Evolutionary conservation across 2,888 invertebrate species (phyloP), one percentile per base, ranked within the genome.

Genomic region (Agrochola lychnidis): DNA sequence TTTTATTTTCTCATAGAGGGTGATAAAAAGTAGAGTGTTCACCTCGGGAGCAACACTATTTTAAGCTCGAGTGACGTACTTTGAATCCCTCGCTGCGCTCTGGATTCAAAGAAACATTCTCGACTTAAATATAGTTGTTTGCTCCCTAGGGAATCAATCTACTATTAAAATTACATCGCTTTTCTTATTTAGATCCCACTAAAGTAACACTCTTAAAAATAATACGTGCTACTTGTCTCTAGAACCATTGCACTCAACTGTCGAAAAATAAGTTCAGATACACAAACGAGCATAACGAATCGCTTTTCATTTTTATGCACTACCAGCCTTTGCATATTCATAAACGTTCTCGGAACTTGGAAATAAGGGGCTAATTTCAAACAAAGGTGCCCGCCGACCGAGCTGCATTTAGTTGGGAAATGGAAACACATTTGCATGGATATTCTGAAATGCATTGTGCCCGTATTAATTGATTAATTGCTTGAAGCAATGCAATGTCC

Each of bases 381-480:
- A 85, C 79, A 73, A 71, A 42, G 61, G 67, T 10, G 19, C 14
- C 22, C n/a, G n/a, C 19, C 45, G 25, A 22, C 30, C 51, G 30
- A 59, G 53, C n/a, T 22, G 19, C 70, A 56, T 67, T 77, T 59
- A 36, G 7, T 56, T 40, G 64, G n/a, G 12, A 61, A 84, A 70
- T 67, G 77, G 66, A 69, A 71, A 73, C 70, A 69, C 57, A 78
- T 84, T 76, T 83, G 48, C 61, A 71, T 63, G 57, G 25, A 66
- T 59, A 75, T 73, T 59, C 77, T 51, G 66, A 70, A 75, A 71
- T 42, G 64, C 56, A 68, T 83, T 73, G 76, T 69, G 25, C 19
- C 48, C 42, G 59, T 67, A 74, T 69, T 79, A 61, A 79, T 76
- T 79, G 74, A 76, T 71, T 73, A 73, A 83, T 85, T 57, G 69